phyloP scores from a whole-genome alignment of 1,140 invertebrate species.

The Papilio polytes region DNA sequence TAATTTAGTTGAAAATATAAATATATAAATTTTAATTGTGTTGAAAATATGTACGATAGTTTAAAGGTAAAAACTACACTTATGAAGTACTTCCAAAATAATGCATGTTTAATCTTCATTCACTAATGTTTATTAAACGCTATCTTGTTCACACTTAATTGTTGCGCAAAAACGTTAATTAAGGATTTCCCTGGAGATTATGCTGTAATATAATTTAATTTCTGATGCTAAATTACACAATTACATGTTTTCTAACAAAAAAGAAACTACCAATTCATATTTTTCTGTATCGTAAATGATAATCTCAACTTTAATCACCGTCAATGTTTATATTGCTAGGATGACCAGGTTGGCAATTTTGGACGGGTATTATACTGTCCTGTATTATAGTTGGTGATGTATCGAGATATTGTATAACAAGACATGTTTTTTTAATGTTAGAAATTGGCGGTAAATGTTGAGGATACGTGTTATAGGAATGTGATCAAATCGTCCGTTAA shows the following conservation, averaged over 20 bases:
- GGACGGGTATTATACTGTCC: no score
- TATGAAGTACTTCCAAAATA: neutral
- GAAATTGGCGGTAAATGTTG: neutral
- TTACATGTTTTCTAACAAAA: neutral
- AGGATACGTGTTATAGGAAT: neutral
- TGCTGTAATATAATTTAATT: neutral
- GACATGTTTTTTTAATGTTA: neutral
- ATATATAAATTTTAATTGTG: no score
- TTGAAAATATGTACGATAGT: neutral
- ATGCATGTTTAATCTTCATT: neutral
- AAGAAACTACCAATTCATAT: no score
- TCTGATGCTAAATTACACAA: neutral
- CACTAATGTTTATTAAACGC: neutral
- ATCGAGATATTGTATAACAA: neutral
- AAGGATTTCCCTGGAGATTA: neutral
- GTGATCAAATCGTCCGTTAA: conserved; percentile 40
- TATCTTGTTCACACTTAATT: neutral
- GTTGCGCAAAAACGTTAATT: neutral
- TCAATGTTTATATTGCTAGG: no score
- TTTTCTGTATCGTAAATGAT: no score
- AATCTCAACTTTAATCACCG: no score
- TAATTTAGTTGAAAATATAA: no score
- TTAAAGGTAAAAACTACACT: neutral
- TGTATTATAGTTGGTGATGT: neutral
- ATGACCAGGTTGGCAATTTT: no score